Evolutionary conservation across 2,797 vertebrate species (phyloP).

Genomic region (Chaenodraco wilsoni): DNA sequence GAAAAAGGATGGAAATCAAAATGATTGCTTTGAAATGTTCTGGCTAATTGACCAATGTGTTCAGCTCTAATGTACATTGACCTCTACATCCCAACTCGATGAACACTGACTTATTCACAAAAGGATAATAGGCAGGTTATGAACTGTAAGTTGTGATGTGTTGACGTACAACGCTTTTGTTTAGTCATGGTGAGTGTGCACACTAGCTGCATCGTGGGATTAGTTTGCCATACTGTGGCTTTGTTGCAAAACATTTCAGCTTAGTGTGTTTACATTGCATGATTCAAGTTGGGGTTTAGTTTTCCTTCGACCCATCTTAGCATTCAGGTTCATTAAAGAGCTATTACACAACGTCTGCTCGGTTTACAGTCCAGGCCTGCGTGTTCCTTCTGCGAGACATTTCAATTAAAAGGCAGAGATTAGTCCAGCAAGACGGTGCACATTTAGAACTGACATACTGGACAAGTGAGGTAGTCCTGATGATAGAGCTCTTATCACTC

Average conservation of each 20-base stretch:
- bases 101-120: neutral
- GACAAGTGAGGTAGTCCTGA: slow-evolving; percentile 52
- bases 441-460: slow-evolving; percentile 54
- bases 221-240: neutral
- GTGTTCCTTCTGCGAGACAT: slow-evolving; percentile 35
- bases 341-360: slow-evolving; percentile 15
- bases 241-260: neutral
- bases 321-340: slow-evolving; percentile 3
- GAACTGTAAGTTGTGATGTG: neutral
- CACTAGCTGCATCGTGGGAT: neutral
- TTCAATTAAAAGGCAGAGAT: slow-evolving; percentile 46
- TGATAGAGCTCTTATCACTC: slow-evolving; percentile 44
- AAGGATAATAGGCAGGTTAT: neutral
- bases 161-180: neutral
- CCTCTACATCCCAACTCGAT: neutral
- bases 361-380: slow-evolving; percentile 21
- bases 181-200: neutral
- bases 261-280: neutral
- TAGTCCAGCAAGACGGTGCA: slow-evolving; percentile 36
- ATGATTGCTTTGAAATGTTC: neutral
- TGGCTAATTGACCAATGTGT: neutral
- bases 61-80: neutral
- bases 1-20: neutral
- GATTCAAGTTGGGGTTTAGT: neutral
- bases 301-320: neutral